A percentile compares a stretch with the other conserved stretches of the same genome.
These are phyloP conservation scores for Chloroceryle aenea DNA, from an alignment of 2,113 vertebrate genomes.

Conservation along the genomic window DNA sequence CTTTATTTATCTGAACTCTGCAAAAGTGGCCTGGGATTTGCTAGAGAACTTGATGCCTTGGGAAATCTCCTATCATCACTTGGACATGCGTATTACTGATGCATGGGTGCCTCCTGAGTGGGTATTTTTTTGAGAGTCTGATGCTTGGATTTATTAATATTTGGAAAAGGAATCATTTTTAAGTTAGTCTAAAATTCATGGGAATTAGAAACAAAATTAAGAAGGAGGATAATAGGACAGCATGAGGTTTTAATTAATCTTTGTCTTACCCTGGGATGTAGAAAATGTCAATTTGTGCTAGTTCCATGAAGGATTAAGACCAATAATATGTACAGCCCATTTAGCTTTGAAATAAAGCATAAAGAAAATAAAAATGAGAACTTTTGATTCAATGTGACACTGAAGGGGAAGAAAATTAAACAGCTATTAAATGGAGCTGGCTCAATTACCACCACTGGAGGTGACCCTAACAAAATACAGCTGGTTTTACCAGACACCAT, in stretches of 20 bases:
- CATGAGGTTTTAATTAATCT: conserved; percentile 63
- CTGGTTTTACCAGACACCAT: not conserved
- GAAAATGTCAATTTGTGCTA: conserved; percentile 55
- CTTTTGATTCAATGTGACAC: conserved; percentile 59
- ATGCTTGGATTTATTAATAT: not conserved
- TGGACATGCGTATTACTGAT: not conserved
- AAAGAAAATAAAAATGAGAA: conserved; percentile 66
- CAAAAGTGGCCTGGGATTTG: not conserved
- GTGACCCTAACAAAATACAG: conserved; percentile 37
- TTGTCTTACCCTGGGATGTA: conserved; percentile 37
- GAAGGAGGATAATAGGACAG: conserved; percentile 21
- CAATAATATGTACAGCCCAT: conserved; percentile 51
- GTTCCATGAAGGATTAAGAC: conserved; percentile 58
- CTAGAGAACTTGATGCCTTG: not conserved
- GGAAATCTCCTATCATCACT: not conserved
- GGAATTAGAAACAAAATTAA: conserved; percentile 36
- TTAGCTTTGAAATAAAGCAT: conserved; percentile 63
- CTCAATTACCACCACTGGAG: not conserved
- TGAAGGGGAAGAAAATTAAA: conserved; percentile 43
- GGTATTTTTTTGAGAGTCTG: not conserved
- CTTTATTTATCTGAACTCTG: conserved; percentile 12
- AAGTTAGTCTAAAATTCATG: conserved; percentile 17
- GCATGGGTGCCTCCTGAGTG: not conserved
- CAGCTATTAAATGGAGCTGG: conserved; percentile 23
- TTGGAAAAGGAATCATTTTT: not conserved